phyloP scores from a whole-genome alignment of 2,113 vertebrate genomes.

The Arothron firmamentum region DNA sequence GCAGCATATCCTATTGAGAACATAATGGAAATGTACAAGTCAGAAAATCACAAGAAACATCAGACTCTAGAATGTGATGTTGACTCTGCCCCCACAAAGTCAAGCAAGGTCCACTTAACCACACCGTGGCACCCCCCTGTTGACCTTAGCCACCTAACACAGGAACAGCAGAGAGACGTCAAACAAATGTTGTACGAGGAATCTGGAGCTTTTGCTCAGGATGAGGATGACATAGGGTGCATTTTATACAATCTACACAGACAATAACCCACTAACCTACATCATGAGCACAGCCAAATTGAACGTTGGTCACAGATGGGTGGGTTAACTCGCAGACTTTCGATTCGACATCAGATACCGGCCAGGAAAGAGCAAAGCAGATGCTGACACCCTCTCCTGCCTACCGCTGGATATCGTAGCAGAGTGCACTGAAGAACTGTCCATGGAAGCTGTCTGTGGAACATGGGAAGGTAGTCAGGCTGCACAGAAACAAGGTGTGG shows the following conservation, averaged over 20 bases:
- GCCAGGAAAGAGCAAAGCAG: slow-evolving; percentile 7
- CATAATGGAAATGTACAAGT: neutral
- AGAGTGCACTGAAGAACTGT: slow-evolving; percentile 13
- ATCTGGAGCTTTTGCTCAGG: neutral
- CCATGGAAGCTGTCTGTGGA: slow-evolving; percentile 11
- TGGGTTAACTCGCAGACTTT: slow-evolving; percentile 18
- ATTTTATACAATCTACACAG: neutral
- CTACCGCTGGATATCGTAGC: slow-evolving; percentile 17
- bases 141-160: neutral
- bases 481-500: slow-evolving; percentile 4
- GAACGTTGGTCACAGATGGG: slow-evolving; percentile 15
- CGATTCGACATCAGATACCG: slow-evolving; percentile 14
- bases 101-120: neutral
- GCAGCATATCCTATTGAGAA: neutral
- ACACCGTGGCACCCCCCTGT: neutral
- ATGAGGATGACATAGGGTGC: too few species aligned
- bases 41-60: neutral
- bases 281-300: slow-evolving; percentile 11
- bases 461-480: slow-evolving; percentile 17
- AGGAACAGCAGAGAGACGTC: neutral
- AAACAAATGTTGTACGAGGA: slow-evolving; percentile 1
- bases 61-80: too few species aligned
- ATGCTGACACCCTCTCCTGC: slow-evolving; percentile 17
- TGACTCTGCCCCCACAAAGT: neutral
- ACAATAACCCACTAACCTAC: too few species aligned